These are phyloP conservation scores for Ptyas mucosa DNA, from an alignment of 2,113 vertebrate genomes.

Conservation along the genomic window DNA sequence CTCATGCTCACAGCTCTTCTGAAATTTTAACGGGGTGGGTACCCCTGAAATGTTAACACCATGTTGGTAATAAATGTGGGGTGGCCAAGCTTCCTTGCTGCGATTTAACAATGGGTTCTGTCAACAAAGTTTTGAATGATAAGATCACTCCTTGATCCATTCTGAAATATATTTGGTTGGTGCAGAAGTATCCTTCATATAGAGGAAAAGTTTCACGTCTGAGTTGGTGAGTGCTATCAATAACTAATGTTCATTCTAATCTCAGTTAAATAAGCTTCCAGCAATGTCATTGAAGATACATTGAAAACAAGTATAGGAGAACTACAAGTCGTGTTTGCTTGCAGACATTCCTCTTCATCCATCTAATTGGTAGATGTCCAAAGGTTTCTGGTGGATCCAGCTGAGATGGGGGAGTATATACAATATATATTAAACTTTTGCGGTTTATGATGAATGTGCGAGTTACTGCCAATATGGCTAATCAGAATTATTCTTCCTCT, in stretches of 20 bases:
- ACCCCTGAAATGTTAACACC: constrained; percentile 34
- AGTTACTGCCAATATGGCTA: constrained; percentile 35
- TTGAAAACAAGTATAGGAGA: too few relatives aligned
- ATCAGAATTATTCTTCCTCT: constrained; percentile 7
- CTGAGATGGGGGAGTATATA: not conserved
- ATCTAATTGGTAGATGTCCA: not conserved
- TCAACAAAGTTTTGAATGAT: not conserved
- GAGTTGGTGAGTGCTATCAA: not conserved
- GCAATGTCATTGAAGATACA: not conserved
- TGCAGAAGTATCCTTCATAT: not conserved
- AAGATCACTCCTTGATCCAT: not conserved
- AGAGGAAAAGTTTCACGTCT: not conserved
- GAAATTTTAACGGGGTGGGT: constrained; percentile 40
- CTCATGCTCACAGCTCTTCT: constrained; percentile 20
- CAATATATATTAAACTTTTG: constrained; percentile 25
- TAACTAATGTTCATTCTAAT: not conserved
- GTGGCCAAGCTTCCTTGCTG: constrained; percentile 16
- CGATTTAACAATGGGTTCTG: constrained; percentile 17
- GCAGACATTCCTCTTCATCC: not conserved
- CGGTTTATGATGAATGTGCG: constrained; percentile 22
- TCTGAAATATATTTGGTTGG: not conserved
- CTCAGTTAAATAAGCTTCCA: not conserved
- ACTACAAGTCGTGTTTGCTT: not conserved
- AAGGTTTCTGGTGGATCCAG: not conserved
- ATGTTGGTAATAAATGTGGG: constrained; percentile 26